Conservation (phyloP, 2,797 vertebrate genomes). For the Enteromius afrohamiltoni region DNA sequence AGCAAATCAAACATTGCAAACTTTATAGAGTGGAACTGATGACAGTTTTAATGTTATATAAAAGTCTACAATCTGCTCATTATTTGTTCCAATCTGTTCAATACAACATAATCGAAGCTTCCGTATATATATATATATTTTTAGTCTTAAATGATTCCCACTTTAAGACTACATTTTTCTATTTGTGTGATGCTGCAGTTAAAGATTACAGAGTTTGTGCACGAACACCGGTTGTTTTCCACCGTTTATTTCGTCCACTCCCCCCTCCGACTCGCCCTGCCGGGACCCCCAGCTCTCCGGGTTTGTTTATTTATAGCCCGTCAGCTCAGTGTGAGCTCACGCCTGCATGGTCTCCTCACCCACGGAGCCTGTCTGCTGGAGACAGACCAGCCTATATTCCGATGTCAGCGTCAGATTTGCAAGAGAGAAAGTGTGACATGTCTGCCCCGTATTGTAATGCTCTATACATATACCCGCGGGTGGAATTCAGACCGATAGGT, state of each 20-base stretch:
- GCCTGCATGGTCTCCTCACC: conserved; percentile 40
- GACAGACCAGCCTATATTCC: conserved; percentile 44
- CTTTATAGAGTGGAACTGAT: conserved; percentile 9
- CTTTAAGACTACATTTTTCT: background rate
- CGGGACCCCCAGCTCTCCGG: conserved; percentile 43
- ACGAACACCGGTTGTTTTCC: conserved; percentile 16
- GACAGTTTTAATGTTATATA: background rate
- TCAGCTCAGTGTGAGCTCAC: conserved; percentile 53
- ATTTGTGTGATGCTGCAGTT: background rate
- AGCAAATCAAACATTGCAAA: conserved; percentile 9
- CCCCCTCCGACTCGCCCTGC: conserved; percentile 25
- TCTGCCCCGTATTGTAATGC: conserved; percentile 42
- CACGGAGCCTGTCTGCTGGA: conserved; percentile 48
- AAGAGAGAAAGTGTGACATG: conserved; percentile 41
- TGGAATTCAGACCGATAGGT: conserved; percentile 33
- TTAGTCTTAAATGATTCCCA: background rate
- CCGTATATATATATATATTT: background rate
- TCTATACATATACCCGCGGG: conserved; percentile 42
- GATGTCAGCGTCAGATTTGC: conserved; percentile 26
- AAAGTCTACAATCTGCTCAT: background rate
- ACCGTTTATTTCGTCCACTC: conserved; percentile 34
- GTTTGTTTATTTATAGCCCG: conserved; percentile 63
- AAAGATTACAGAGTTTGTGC: background rate
- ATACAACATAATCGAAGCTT: background rate
- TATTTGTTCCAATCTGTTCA: conserved; percentile 11